Base-by-base conservation (phyloP, 2,888 invertebrate species). In the Neoitamus cyanurus region DNA sequence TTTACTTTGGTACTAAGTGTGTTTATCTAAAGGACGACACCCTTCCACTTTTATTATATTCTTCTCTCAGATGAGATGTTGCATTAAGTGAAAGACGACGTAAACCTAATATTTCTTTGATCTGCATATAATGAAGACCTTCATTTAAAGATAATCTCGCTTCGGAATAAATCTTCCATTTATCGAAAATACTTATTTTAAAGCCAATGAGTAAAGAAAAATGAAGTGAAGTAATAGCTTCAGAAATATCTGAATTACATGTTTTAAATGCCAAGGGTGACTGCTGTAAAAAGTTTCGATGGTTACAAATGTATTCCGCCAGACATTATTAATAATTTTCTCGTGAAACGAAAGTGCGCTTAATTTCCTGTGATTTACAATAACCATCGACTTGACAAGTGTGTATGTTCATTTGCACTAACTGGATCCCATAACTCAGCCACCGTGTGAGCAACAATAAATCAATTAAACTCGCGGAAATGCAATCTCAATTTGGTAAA, bases 401-500 rank as follows among this genome's bases (percentile, higher is more conserved):
- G 20, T 58, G 58, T 58, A 11, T 7, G 20, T 7, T 25, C 20
- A 58, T 58, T 58, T 58, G 58, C 25, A 58, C 58, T 58, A 58
- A 58, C 58, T 58, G 20, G 9, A 20, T 58, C 7, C 58, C 9
- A 58, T 58, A 58, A 58, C 20, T 58, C 58, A 25, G 58, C 58
- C 58, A 25, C 20, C 58, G 58, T 2, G 25, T 9, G 58, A 58
- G 20, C 58, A 31, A 48, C 31, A 30, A 30, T n/a, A 78, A 78
- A 78, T 78, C 78, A 78, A 78, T 58, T 48, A 58, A n/a, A 34
- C 28, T 58, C 48, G 30, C 42, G 48, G 13, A 42, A 28, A n/a
- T 78, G 30, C 48, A 78, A 78, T 78, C 46, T 78, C 58, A 78
- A 48, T 58, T 78, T 58, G 28, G 20, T 28, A 48, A 78, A 78